Conservation (phyloP, 2,797 vertebrate species). For the Danio albolineatus region DNA sequence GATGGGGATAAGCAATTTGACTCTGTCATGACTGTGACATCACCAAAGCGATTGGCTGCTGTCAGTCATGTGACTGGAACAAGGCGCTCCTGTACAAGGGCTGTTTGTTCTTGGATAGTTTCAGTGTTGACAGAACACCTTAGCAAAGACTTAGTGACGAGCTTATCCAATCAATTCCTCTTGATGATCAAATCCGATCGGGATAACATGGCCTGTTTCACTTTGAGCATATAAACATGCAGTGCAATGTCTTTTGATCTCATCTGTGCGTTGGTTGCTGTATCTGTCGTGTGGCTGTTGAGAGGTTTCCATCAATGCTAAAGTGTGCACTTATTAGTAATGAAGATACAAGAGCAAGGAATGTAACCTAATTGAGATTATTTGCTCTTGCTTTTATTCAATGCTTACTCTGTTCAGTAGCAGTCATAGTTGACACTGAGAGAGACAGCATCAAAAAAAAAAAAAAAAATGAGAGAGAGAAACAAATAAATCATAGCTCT, state of each 20-base stretch:
- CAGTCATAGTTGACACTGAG: background rate
- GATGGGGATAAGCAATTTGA: slow-evolving; percentile 64
- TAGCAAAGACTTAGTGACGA: slow-evolving; percentile 22
- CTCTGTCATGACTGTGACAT: slow-evolving; percentile 65
- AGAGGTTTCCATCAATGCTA: background rate
- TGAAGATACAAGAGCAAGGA: background rate
- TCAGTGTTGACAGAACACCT: slow-evolving; percentile 41
- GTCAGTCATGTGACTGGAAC: slow-evolving; percentile 34
- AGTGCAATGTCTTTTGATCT: slow-evolving; percentile 22
- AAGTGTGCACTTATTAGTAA: background rate
- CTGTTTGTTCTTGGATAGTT: slow-evolving; percentile 37
- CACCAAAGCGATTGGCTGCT: slow-evolving; percentile 62
- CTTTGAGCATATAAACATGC: slow-evolving; percentile 16
- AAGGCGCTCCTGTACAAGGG: slow-evolving; percentile 23
- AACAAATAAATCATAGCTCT: slow-evolving; percentile 8
- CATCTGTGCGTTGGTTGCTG: background rate
- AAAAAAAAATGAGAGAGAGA: background rate
- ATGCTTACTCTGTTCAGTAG: background rate
- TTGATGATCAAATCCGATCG: slow-evolving; percentile 66
- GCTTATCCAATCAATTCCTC: slow-evolving; percentile 66
- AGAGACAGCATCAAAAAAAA: background rate
- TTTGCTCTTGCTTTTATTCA: slow-evolving; percentile 2
- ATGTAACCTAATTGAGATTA: background rate
- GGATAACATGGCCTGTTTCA: slow-evolving; percentile 40
- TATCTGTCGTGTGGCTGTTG: background rate